phyloP scores from a whole-genome alignment of 2,113 vertebrate genomes.

The Arenaria interpres region DNA sequence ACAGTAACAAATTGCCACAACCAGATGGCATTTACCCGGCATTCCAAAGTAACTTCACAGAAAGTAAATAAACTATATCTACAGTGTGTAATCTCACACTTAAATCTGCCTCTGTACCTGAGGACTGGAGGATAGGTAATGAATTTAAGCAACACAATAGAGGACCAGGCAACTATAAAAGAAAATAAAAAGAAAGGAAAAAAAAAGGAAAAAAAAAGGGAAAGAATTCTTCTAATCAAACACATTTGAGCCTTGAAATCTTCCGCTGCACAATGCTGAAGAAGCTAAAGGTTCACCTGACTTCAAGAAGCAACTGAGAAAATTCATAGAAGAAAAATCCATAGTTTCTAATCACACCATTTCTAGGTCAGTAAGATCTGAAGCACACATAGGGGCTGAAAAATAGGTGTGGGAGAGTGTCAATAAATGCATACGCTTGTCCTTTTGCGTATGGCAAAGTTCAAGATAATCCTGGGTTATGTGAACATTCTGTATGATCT shows the following conservation, averaged over 20 bases:
- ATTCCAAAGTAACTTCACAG: neutral
- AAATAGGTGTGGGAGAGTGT: neutral
- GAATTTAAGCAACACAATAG: neutral
- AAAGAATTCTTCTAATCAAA: neutral
- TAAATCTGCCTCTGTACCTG: neutral
- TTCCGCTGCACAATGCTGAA: neutral
- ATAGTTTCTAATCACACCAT: neutral
- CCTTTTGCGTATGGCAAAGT: neutral
- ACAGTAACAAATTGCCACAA: neutral
- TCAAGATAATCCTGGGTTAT: neutral
- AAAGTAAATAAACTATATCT: neutral
- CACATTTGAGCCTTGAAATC: neutral
- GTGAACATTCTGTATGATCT: neutral
- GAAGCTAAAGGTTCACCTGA: neutral
- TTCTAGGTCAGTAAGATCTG: neutral
- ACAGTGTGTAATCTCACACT: neutral
- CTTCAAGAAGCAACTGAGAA: neutral
- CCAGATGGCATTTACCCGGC: neutral
- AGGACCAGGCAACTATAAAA: neutral
- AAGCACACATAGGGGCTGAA: neutral
- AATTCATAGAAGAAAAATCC: neutral
- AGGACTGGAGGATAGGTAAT: neutral
- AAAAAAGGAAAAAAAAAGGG: rapidly evolving
- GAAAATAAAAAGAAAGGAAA: neutral
- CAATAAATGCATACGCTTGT: neutral